Percentiles rank a stretch among this genome's conserved stretches.
Conservation (phyloP, 2,797 vertebrate species). For the Leucoraja ocellata region DNA sequence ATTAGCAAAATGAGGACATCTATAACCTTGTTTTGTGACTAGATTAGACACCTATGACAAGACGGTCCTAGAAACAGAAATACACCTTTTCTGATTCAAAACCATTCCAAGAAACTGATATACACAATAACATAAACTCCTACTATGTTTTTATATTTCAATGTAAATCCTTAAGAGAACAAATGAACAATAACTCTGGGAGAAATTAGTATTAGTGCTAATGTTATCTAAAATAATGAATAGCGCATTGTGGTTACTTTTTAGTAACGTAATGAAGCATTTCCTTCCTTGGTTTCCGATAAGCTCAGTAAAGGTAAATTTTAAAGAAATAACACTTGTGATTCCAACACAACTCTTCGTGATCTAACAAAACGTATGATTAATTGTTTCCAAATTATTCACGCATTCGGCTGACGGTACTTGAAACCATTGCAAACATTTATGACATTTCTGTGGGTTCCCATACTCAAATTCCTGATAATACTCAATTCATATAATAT, state of each 20-base stretch:
- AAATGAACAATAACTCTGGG: not conserved
- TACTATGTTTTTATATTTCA: not conserved
- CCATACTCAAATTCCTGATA: not conserved
- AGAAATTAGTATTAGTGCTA: not conserved
- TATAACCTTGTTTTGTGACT: not conserved
- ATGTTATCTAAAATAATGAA: not conserved
- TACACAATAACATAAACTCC: not conserved
- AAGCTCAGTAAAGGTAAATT: not conserved
- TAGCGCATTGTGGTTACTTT: not conserved
- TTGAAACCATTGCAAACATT: not conserved
- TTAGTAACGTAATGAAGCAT: not conserved
- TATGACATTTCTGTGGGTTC: not conserved
- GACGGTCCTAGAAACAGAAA: not conserved
- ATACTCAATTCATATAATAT: constrained; percentile 1
- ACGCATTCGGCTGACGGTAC: not conserved
- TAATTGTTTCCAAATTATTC: not conserved
- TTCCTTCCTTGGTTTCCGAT: not conserved
- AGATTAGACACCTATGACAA: not conserved
- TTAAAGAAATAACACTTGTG: not conserved
- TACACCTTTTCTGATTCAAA: not conserved
- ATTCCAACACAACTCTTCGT: not conserved
- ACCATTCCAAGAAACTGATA: not conserved
- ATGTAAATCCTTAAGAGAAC: not conserved
- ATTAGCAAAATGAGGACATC: not conserved
- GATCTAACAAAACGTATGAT: not conserved